A percentile compares a stretch with the other conserved stretches of the same genome.
These are phyloP conservation scores for Epinephelus cyanopodus DNA, from an alignment of 2,113 vertebrate genomes.

Conservation along the genomic window DNA sequence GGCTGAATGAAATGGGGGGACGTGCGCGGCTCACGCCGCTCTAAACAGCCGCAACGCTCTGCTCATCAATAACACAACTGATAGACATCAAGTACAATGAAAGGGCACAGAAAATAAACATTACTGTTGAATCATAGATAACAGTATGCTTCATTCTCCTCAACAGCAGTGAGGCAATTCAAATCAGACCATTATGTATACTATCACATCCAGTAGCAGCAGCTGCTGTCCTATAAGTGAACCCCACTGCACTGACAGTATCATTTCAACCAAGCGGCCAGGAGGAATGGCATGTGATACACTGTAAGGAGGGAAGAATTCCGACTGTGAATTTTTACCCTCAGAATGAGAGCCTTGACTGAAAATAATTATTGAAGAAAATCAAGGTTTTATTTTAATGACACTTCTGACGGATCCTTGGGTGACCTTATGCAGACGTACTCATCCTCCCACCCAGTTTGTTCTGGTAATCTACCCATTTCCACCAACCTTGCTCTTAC, in stretches of 20 bases:
- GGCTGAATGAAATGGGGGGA: slow-evolving; percentile 33
- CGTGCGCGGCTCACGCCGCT: background rate
- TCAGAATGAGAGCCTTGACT: background rate
- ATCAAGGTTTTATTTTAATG: slow-evolving; percentile 17
- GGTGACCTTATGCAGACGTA: too few species aligned
- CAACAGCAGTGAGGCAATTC: slow-evolving; percentile 27
- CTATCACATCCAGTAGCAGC: slow-evolving; percentile 7
- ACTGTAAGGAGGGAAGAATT: background rate
- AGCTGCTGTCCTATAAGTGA: slow-evolving; percentile 47
- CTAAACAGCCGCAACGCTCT: slow-evolving; percentile 15
- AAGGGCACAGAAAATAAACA: slow-evolving; percentile 51
- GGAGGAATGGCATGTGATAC: background rate
- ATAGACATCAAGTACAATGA: slow-evolving; percentile 62
- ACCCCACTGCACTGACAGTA: slow-evolving; percentile 29
- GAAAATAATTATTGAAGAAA: background rate
- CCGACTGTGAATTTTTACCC: background rate
- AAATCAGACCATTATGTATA: slow-evolving; percentile 29
- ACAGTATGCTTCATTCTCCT: slow-evolving; percentile 22
- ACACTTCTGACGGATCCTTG: slow-evolving; percentile 23
- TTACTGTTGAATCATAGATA: slow-evolving; percentile 52
- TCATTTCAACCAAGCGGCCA: slow-evolving; percentile 9
- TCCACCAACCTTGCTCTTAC: too few species aligned
- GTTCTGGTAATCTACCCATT: too few species aligned
- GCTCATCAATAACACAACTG: slow-evolving; percentile 49
- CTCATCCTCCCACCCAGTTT: too few species aligned